phyloP scores from a whole-genome alignment of 2,113 vertebrate genomes.

The Xenus cinereus region DNA sequence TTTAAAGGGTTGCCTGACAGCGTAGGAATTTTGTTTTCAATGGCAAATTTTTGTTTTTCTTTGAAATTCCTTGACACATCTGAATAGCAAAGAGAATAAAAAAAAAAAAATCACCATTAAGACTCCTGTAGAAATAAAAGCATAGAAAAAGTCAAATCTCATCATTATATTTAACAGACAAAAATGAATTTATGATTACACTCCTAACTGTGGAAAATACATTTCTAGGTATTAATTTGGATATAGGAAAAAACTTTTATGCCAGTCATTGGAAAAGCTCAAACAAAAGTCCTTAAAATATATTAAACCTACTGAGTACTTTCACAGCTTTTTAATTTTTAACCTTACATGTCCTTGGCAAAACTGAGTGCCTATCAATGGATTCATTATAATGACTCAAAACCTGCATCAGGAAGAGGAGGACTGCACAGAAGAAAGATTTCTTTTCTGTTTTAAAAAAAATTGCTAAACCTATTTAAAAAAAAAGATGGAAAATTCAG shows the following conservation, averaged over 20 bases:
- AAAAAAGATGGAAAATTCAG: background rate
- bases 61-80: slow-evolving; percentile 51
- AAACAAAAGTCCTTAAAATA: background rate
- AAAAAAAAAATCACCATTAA: background rate
- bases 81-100: slow-evolving; percentile 42
- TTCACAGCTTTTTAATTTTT: background rate
- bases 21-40: slow-evolving; percentile 51
- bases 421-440: background rate
- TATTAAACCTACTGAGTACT: background rate
- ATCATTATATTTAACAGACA: background rate
- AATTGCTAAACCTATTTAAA: background rate
- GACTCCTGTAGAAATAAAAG: slow-evolving; percentile 6
- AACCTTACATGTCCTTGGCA: accelerated
- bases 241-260: background rate
- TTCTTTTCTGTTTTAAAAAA: background rate
- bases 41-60: slow-evolving; percentile 47
- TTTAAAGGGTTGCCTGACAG: slow-evolving; percentile 37
- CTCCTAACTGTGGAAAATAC: background rate
- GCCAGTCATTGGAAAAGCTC: background rate
- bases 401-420: background rate
- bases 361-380: background rate
- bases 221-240: background rate
- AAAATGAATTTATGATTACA: background rate
- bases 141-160: background rate
- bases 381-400: background rate